Conservation (phyloP, 2,113 vertebrate genomes). For the Burhinus oedicnemus region DNA sequence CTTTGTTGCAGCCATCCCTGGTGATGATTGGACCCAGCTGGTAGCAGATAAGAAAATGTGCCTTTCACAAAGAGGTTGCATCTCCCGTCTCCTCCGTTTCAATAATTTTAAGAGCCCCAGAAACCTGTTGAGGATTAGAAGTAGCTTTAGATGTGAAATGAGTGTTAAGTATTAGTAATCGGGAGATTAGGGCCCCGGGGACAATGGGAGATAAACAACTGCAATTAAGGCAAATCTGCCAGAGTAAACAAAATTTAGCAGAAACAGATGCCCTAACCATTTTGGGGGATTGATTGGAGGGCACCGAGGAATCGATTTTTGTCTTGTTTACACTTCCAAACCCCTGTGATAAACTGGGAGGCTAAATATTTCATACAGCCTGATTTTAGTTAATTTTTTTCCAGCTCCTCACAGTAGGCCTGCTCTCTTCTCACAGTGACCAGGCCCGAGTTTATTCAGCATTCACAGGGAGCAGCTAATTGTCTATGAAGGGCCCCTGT, state of each 20-base stretch:
- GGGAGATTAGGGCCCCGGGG: constrained; percentile 83
- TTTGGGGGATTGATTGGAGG: constrained; percentile 85
- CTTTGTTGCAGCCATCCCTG: constrained; percentile 86
- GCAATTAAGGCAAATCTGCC: constrained; percentile 85
- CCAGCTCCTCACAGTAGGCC: constrained; percentile 72
- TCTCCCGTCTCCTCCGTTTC: constrained; percentile 62
- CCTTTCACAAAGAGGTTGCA: constrained; percentile 84
- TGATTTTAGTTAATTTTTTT: constrained; percentile 81
- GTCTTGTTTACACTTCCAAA: constrained; percentile 95
- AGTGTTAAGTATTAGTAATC: constrained; percentile 91
- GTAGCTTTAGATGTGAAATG: constrained; percentile 86
- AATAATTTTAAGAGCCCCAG: constrained; percentile 77
- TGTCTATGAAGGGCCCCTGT: constrained; percentile 85
- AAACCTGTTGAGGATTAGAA: constrained; percentile 86
- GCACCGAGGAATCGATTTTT: constrained; percentile 89
- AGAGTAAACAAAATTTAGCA: constrained; percentile 82
- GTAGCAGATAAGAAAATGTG: constrained; percentile 83
- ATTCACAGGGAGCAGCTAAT: constrained; percentile 84
- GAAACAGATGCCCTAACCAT: constrained; percentile 83
- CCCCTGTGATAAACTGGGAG: constrained; percentile 79
- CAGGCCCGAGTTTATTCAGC: constrained; percentile 77
- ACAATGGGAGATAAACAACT: constrained; percentile 86
- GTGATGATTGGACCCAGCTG: constrained; percentile 87
- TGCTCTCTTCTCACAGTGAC: constrained; percentile 74
- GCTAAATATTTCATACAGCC: constrained; percentile 80